Evolutionary conservation across 2,113 vertebrate genomes (phyloP), one percentile per base, ranked within the genome.

Genomic region (Rhinolophus sinicus): DNA sequence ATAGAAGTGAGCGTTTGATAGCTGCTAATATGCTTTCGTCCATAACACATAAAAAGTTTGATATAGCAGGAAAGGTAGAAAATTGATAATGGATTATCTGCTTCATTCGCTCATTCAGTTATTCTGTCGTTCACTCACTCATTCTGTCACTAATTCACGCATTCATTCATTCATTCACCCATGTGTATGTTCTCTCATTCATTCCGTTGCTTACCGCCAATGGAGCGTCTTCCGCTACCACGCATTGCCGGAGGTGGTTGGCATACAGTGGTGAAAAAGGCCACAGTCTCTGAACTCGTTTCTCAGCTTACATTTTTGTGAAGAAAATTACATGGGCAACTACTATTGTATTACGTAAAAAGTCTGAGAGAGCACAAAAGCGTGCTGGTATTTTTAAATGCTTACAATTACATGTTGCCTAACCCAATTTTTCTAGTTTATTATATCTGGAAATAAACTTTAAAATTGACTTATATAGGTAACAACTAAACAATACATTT

Each of bases 351-450:
- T 54, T 6, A 22, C 33, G 16, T 30, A 87, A 35, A 94, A 81
- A 21, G 62, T n/a, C 21, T 30, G 2, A 47, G 28, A 69, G 64
- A 88, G 21, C 54, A 7, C 6, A 26, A 21, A 94, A 21, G 52
- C 18, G 3, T 60, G 11, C n/a, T 22, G 54, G 8, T 58, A 47
- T 69, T 92, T 95, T 22, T 26, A 93, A 91, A 28, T 83, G 24
- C 62, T 85, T 44, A 21, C 18, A 14, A n/a, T 90, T 88, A 56
- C 40, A 58, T 85, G 85, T 89, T 89, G 13, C 13, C 72, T 73
- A 89, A 8, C 47, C 81, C 77, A 67, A 88, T 58, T 54, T 91
- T 85, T 40, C 30, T 89, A 18, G 80, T 26, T 89, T 52, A 60
- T 81, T 33, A 35, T 30, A 15, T 82, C 47, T 85, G n/a, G 38